Evolutionary conservation across 1,140 invertebrate genomes (phyloP).

Genomic region (Drosophila kurseongensis): DNA sequence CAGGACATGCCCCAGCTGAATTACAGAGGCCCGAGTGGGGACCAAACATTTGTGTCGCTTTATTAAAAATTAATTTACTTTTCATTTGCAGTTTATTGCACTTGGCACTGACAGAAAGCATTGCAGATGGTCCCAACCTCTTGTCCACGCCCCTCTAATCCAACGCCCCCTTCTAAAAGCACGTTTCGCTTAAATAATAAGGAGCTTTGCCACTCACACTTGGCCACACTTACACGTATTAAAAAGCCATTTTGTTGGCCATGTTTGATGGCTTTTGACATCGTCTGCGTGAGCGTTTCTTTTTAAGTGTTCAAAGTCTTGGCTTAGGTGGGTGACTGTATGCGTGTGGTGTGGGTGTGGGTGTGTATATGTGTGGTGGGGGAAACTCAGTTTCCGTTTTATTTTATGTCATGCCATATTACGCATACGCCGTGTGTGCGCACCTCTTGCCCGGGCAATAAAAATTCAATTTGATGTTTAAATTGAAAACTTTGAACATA

Average conservation of each 20-base stretch:
- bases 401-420: slow-evolving; percentile 69
- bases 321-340: slow-evolving; percentile 26
- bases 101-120: slow-evolving; percentile 67
- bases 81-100: slow-evolving; percentile 82
- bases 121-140: slow-evolving; percentile 50
- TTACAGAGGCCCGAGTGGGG: neutral
- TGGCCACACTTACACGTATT: slow-evolving; percentile 74
- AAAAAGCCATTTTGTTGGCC: slow-evolving; percentile 79
- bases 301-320: slow-evolving; percentile 53
- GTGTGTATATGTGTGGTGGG: neutral
- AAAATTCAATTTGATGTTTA: slow-evolving; percentile 79
- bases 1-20: slow-evolving; percentile 18
- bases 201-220: slow-evolving; percentile 42
- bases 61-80: slow-evolving; percentile 83
- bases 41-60: slow-evolving; percentile 60
- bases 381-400: slow-evolving; percentile 22
- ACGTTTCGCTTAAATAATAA: slow-evolving; percentile 55
- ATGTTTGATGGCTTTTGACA: slow-evolving; percentile 79
- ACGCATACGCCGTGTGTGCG: slow-evolving; percentile 59
- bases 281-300: slow-evolving; percentile 49
- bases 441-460: slow-evolving; percentile 51
- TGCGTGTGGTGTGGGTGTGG: slow-evolving; percentile 3
- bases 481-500: slow-evolving; percentile 71
- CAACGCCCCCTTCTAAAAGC: neutral
- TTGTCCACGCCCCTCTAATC: slow-evolving; percentile 10